Base-by-base conservation (phyloP, 1,140 invertebrate species). In the Copidosoma floridanum region DNA sequence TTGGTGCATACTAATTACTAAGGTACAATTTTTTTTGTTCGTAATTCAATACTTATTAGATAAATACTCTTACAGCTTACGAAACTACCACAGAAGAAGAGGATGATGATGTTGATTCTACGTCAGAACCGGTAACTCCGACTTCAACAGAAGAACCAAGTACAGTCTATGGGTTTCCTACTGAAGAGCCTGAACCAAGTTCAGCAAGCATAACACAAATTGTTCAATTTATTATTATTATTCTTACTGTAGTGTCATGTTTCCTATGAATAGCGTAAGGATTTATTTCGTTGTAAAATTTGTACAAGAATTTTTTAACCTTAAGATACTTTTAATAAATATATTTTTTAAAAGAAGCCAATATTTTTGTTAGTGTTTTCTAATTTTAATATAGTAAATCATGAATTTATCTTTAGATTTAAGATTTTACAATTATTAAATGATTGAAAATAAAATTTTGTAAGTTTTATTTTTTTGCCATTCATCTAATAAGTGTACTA, bases 141-240 rank as follows among this genome's bases (percentile, higher is more conserved):
- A 59, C 46, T 1, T 53, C 67, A 43, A 72, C 69, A 66, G 70
- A 68, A 24, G 48, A 61, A 41, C 16, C 37, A 48, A 38, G 20
- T 16, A 26, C 29, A 27, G 40, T 14, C 37, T 16, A 26, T 29
- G 32, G 23, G 21, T 40, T 3, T n/a, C 24, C 38, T n/a, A 55
- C 51, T n/a, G 12, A 16, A 10, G 41, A 52, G 7, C 3, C 12
- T 35, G 6, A 16, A 40, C 27, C 41, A 21, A 44, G 24, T 35
- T 53, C 41, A 52, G 38, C 21, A 32, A 38, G 41, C 24, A 38
- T 2, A 26, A 37, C 16, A 27, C 6, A 53, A 53, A 18, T 43
- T 10, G 3, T 59, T 37, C 21, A 46, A 40, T 54, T 47, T 21
- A 29, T 60, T 3, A 54, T 54, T n/a, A 38, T 60, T 26, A 29